Conservation (phyloP, 2,113 vertebrate genomes). For the Grammomys dolichurus region DNA sequence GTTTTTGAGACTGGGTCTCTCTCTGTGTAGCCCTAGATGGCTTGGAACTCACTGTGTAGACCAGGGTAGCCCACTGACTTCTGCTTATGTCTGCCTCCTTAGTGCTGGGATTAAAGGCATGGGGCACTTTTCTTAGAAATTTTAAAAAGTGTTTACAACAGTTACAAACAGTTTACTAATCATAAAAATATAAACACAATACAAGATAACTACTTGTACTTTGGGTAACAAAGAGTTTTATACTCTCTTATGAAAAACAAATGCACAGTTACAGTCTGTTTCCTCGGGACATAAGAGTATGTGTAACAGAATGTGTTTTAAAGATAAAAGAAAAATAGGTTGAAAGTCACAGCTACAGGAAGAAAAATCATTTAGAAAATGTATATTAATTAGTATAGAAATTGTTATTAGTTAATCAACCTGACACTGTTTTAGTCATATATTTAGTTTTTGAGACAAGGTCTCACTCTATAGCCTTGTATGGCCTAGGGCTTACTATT, state of each 20-base stretch:
- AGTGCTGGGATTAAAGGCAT: not conserved
- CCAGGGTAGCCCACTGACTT: not conserved
- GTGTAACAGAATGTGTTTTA: not conserved
- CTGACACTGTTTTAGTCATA: not conserved
- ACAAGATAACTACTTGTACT: not conserved
- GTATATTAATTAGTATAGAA: not conserved
- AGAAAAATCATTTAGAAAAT: conserved; percentile 35
- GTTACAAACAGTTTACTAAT: not conserved
- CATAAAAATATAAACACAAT: not conserved
- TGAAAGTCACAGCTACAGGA: not conserved
- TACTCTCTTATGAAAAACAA: not conserved
- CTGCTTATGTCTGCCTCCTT: not conserved
- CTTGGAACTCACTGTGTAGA: not conserved
- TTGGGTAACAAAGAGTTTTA: not conserved
- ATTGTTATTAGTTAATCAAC: conserved; percentile 3
- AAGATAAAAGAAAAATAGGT: not conserved
- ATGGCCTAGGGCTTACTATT: not conserved
- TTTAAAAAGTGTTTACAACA: not conserved
- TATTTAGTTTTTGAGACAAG: not conserved
- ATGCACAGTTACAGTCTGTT: not conserved
- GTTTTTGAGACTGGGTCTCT: not conserved
- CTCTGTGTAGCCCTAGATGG: not conserved
- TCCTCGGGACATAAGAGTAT: not conserved
- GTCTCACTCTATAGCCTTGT: not conserved
- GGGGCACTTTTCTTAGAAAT: not conserved